Evolutionary conservation across 2,888 invertebrate species (phyloP), one percentile per base, ranked within the genome.

Genomic region (Diarsia mendica): DNA sequence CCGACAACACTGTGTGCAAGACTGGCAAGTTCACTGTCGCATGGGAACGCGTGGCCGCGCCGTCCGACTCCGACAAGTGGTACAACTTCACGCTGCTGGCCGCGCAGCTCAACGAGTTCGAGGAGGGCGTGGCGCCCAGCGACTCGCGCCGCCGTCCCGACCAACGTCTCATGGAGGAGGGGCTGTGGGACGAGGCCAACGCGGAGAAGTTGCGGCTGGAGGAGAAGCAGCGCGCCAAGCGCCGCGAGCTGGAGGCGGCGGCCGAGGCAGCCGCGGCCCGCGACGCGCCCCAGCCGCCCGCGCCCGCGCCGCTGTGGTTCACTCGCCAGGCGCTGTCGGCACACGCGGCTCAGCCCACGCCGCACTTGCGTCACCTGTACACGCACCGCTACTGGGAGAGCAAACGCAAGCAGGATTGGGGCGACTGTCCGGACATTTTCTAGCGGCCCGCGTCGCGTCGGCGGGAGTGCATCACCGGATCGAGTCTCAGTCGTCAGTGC

Each of bases 101-200:
- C 72, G 98, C 99, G 92, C 99, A 99, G 95, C 96, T 99, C 89
- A 99, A 99, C 95, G 99, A 99, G 96, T 97, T 97, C 65, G 99
- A 99, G 95, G 97, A 98, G 9, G 98, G 97, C 80, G 98, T 99
- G 48, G 99, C 99, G 69, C 99, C 99, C 15, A 99, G 99, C 0
- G 99, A 99, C 97, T 98, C 98, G 71, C 97, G 99, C 51, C 95
- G 97, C 71, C 97, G 99, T 75, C 99, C 99, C 77, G 99, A 99
- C 97, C 99, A 99, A 96, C 97, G 99, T 70, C 97, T 99, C 87
- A 99, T 99, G 99, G 99, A 99, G 95, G 97, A 98, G 81, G 99
- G 99, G 5, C 96, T 97, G 72, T 99, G 99, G 98, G 98, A 99
- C 90, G 98, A 98, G 83, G 99, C 99, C 77, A 99, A 99, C 95